Conservation (phyloP, 37 sponge, comb jelly and placozoan species). For the Cliona cf. orientalis region DNA sequence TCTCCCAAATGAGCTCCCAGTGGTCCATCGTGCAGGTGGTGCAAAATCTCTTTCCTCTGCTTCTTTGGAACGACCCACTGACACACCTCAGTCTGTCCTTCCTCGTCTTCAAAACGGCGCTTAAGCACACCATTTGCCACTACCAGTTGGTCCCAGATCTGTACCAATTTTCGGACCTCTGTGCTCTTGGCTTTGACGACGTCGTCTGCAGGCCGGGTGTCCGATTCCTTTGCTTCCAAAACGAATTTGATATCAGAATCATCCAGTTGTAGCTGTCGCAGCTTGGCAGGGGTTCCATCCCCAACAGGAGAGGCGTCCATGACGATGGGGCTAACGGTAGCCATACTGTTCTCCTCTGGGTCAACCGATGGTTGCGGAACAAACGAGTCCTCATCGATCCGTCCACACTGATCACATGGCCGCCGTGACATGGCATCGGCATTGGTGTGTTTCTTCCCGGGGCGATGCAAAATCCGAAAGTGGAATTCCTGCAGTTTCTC, state of each 20-base stretch:
- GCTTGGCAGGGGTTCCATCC: neutral
- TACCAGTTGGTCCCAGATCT: slow-evolving; percentile 32
- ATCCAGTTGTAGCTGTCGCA: slow-evolving; percentile 25
- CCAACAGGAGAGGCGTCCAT: neutral
- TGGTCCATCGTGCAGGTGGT: slow-evolving; percentile 6
- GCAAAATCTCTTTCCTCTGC: neutral
- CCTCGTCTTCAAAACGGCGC: slow-evolving; percentile 4
- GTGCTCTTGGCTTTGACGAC: slow-evolving; percentile 12
- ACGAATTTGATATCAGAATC: slow-evolving; percentile 2
- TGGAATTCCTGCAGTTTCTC: slow-evolving; percentile 20
- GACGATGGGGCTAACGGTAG: no score
- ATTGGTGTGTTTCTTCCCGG: slow-evolving; percentile 33
- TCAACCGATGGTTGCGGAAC: neutral
- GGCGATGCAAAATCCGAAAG: slow-evolving; percentile 41
- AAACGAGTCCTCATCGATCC: neutral
- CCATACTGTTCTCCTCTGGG: no score
- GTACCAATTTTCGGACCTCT: slow-evolving; percentile 13
- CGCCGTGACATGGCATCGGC: slow-evolving; percentile 24
- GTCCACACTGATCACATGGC: slow-evolving; percentile 27
- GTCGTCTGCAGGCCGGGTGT: slow-evolving; percentile 8
- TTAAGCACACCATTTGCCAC: slow-evolving; percentile 23
- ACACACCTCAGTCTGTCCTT: neutral
- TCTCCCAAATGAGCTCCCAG: slow-evolving; percentile 37
- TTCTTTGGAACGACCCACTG: slow-evolving; percentile 36
- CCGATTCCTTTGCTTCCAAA: neutral